Conservation (phyloP, 2,113 vertebrate genomes). For the Gasterosteus nipponicus region DNA sequence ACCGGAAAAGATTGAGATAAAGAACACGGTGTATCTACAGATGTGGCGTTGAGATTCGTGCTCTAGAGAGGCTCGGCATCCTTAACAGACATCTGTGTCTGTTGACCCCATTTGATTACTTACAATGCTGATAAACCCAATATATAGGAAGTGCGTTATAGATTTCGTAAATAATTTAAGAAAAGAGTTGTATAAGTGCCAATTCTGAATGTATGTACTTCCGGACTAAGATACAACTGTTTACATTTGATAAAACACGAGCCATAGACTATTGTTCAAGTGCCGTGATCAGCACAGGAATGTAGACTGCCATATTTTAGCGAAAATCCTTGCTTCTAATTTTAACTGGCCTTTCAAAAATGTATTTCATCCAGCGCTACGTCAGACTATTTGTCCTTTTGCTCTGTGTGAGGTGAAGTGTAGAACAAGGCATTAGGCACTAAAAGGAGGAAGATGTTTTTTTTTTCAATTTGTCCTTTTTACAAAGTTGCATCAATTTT, state of each 20-base stretch:
- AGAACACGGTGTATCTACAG: conserved; percentile 42
- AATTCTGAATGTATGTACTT: conserved; percentile 61
- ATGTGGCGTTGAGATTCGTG: conserved; percentile 18
- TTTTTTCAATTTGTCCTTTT: conserved; percentile 37
- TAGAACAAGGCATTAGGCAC: conserved; percentile 30
- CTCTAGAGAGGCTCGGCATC: conserved; percentile 10
- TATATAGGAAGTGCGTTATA: conserved; percentile 14
- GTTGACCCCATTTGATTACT: conserved; percentile 33
- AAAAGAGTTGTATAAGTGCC: conserved; percentile 61
- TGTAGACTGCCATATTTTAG: conserved; percentile 53
- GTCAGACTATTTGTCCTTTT: conserved; percentile 22
- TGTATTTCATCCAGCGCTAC: not conserved
- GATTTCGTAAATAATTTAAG: conserved; percentile 27
- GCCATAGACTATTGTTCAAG: conserved; percentile 54
- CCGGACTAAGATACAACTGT: conserved; percentile 42
- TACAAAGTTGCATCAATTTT: conserved; percentile 47
- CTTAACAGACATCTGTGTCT: conserved; percentile 21
- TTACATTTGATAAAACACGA: conserved; percentile 54
- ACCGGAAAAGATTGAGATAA: conserved; percentile 41
- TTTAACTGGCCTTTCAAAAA: conserved; percentile 16
- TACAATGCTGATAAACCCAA: conserved; percentile 42
- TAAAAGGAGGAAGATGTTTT: conserved; percentile 52
- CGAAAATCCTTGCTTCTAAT: conserved; percentile 14
- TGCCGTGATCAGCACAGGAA: conserved; percentile 61
- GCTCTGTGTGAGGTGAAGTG: conserved; percentile 14